Conservation (phyloP, 2,888 invertebrate species). For the Xestia ashworthii region DNA sequence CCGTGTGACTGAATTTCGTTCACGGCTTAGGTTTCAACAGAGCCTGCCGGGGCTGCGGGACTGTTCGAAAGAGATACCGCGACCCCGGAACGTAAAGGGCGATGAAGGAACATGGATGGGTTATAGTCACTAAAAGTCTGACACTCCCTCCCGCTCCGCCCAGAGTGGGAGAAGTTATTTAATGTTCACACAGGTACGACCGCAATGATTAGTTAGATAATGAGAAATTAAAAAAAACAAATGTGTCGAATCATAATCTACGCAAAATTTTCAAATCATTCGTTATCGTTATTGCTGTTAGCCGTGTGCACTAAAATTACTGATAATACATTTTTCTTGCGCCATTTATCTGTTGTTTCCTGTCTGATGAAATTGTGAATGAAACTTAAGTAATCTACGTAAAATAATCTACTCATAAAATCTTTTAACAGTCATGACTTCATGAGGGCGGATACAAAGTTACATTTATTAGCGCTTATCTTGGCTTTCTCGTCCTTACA, state of each 20-base stretch:
- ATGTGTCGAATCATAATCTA: not conserved
- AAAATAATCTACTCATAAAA: not conserved
- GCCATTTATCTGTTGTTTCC: not conserved
- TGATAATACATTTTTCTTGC: constrained; percentile 1
- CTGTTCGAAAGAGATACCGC: too few relatives aligned
- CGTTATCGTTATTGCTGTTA: not conserved
- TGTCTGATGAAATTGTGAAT: constrained; percentile 25
- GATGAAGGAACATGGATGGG: too few relatives aligned
- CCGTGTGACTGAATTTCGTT: too few relatives aligned
- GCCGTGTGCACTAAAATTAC: not conserved
- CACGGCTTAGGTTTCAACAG: too few relatives aligned
- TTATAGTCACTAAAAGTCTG: too few relatives aligned
- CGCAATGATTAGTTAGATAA: not conserved
- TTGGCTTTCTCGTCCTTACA: too few relatives aligned
- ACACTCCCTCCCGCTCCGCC: too few relatives aligned
- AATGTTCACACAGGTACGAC: not conserved
- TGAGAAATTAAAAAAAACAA: not conserved
- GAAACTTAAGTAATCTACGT: not conserved
- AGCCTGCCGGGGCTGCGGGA: too few relatives aligned
- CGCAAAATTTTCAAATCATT: not conserved
- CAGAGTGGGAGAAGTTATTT: too few relatives aligned
- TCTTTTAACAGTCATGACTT: not conserved
- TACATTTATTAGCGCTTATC: too few relatives aligned
- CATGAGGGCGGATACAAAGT: not conserved
- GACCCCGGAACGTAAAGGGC: too few relatives aligned